These are phyloP conservation scores for Dryobota labecula DNA, from an alignment of 2,888 invertebrate genomes.

Conservation along the genomic window DNA sequence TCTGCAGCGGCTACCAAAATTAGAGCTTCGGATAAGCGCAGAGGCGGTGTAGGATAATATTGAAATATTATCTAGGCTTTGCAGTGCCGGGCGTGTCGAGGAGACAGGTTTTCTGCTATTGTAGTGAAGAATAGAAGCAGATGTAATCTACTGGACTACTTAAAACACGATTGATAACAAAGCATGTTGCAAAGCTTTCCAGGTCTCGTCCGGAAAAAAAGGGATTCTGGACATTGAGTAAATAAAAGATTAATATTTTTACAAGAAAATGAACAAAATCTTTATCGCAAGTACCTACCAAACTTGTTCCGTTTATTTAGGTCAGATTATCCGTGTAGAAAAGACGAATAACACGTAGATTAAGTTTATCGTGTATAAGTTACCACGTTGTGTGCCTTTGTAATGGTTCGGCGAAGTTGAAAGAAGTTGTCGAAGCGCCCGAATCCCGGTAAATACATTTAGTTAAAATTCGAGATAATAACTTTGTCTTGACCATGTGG, in stretches of 20 bases:
- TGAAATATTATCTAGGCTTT: constrained; percentile 1
- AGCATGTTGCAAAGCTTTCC: neutral
- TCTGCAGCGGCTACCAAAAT: neutral
- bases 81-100: neutral
- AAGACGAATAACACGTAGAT: constrained; percentile 46
- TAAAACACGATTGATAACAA: neutral
- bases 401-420: constrained; percentile 35
- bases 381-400: constrained; percentile 37
- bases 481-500: neutral
- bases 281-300: constrained; percentile 30
- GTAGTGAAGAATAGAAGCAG: neutral
- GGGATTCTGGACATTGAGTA: neutral
- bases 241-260: neutral
- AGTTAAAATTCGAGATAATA: constrained; percentile 7
- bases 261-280: constrained; percentile 12
- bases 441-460: constrained; percentile 34
- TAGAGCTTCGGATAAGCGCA: neutral
- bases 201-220: neutral
- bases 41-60: constrained; percentile 1
- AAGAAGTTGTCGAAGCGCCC: constrained; percentile 40
- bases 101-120: neutral
- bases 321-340: constrained; percentile 50
- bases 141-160: neutral
- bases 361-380: constrained; percentile 44
- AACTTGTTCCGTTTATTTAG: constrained; percentile 48